Evolutionary conservation across 2,888 invertebrate genomes (phyloP).

Genomic region (Cataglyphis rosenhaueri): DNA sequence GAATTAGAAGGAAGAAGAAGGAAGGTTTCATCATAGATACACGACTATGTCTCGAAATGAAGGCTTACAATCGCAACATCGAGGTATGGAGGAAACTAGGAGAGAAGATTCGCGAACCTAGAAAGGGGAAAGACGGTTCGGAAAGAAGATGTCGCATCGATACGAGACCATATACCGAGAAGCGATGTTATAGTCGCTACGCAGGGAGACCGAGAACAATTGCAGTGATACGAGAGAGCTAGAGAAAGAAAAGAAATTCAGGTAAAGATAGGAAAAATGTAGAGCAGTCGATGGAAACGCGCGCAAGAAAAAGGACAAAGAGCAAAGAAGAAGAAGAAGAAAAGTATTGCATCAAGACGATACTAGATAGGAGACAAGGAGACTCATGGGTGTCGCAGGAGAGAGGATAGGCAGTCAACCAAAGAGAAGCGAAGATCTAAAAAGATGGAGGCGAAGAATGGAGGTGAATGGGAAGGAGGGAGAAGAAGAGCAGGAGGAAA

Average conservation of each 20-base stretch:
- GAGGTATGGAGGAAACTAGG: constrained; percentile 1
- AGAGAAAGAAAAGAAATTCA: constrained; percentile 30
- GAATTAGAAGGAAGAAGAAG: constrained; percentile 32
- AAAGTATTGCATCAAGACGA: constrained; percentile 49
- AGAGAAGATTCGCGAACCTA: constrained; percentile 17
- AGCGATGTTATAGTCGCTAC: constrained; percentile 43
- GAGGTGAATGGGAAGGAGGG: constrained; percentile 43
- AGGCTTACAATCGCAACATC: constrained; percentile 11
- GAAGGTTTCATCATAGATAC: background rate
- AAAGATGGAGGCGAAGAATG: constrained; percentile 34
- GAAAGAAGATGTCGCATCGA: constrained; percentile 52
- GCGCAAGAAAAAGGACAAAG: constrained; percentile 31
- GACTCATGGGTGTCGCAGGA: constrained; percentile 33
- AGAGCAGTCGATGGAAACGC: constrained; percentile 16
- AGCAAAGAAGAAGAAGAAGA: constrained; percentile 33
- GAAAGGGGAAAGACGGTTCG: constrained; percentile 17
- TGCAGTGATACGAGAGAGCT: constrained; percentile 44
- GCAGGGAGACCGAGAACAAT: constrained; percentile 42
- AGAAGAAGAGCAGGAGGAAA: constrained; percentile 53
- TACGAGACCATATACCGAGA: constrained; percentile 41
- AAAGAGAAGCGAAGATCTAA: constrained; percentile 38
- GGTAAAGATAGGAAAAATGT: constrained; percentile 45
- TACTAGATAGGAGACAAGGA: constrained; percentile 60
- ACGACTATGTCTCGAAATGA: constrained; percentile 23
- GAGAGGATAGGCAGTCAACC: constrained; percentile 38